Conservation (phyloP, 2,797 vertebrate species). For the Otolemur crassicaudatus region DNA sequence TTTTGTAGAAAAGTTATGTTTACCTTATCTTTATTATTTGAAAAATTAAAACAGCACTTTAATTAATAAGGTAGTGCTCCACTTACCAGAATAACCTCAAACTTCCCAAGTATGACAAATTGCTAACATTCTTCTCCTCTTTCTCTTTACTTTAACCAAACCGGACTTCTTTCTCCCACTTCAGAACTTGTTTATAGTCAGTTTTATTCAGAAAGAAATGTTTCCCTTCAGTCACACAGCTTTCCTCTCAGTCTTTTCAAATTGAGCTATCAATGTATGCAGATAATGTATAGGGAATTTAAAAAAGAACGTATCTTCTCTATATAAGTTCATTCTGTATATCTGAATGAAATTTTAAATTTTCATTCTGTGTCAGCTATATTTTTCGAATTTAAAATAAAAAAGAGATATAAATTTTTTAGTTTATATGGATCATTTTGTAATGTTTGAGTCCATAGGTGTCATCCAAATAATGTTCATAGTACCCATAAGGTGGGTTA, state of each 20-base stretch:
- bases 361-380: not conserved
- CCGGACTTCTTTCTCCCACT: not conserved
- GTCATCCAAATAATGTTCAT: no score
- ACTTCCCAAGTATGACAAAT: not conserved
- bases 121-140: not conserved
- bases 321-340: not conserved
- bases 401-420: no score
- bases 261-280: not conserved
- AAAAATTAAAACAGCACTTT: not conserved
- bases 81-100: not conserved
- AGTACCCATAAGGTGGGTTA: no score
- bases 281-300: not conserved
- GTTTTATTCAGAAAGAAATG: not conserved
- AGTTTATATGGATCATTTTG: no score
- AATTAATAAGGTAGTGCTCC: not conserved
- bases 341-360: no score
- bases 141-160: not conserved
- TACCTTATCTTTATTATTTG: not conserved
- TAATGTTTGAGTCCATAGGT: no score
- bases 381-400: not conserved
- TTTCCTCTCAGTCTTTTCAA: not conserved
- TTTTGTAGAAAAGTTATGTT: not conserved
- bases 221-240: not conserved
- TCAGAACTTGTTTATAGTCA: not conserved
- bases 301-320: not conserved